A percentile compares a stretch with the other conserved stretches of the same genome.
Conservation (phyloP, 1,140 invertebrate genomes). For the Drosophila jambulina region DNA sequence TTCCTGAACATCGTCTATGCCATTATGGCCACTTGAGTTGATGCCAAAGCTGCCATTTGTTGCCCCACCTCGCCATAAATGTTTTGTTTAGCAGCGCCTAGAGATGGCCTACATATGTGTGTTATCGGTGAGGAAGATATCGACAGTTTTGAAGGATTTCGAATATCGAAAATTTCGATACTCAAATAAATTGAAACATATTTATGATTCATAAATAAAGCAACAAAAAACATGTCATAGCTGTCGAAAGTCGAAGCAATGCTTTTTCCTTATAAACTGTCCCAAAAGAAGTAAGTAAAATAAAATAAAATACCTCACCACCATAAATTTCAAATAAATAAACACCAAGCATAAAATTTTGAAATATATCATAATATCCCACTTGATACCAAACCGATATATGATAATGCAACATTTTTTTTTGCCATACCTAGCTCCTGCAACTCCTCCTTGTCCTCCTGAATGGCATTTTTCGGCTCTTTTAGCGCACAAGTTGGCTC, state of each 20-base stretch:
- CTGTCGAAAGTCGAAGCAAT: background rate
- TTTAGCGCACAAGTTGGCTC: slow-evolving; percentile 69
- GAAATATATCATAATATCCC: background rate
- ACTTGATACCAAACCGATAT: background rate
- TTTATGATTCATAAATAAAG: background rate
- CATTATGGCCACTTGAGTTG: slow-evolving; percentile 80
- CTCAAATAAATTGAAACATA: background rate
- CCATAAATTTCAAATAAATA: background rate
- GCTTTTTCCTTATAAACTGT: too few species aligned
- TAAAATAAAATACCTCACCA: too few species aligned
- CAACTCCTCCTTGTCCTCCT: slow-evolving; percentile 15
- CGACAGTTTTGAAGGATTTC: background rate
- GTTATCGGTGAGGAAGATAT: background rate
- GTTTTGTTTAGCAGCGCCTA: slow-evolving; percentile 52
- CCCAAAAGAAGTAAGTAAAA: too few species aligned
- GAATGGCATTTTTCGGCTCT: slow-evolving; percentile 67
- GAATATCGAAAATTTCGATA: background rate
- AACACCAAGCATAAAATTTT: background rate
- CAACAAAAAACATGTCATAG: background rate
- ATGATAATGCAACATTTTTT: background rate
- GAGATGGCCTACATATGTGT: background rate
- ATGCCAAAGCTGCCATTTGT: slow-evolving; percentile 74
- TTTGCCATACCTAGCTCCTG: background rate
- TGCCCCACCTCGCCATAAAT: slow-evolving; percentile 61
- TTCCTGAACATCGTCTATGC: slow-evolving; percentile 80